Conservation (phyloP, 2,888 invertebrate species). For the Rhagonycha lutea region DNA sequence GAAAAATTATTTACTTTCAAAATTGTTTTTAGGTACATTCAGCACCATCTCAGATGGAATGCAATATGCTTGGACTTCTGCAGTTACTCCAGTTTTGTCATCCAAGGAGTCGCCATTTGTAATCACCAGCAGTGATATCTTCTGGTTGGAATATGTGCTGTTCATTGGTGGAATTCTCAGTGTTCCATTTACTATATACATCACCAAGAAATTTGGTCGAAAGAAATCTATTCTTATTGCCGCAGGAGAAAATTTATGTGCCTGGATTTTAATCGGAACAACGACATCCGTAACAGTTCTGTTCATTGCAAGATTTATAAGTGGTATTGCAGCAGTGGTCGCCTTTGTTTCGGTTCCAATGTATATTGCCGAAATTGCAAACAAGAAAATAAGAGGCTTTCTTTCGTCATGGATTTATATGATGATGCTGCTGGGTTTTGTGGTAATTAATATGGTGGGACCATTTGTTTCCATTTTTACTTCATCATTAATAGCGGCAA, state of each 20-base stretch:
- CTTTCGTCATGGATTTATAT: conserved; percentile 21
- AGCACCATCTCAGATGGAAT: conserved; percentile 33
- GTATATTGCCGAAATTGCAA: conserved; percentile 30
- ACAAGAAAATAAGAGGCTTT: conserved; percentile 26
- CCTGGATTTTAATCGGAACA: conserved; percentile 49
- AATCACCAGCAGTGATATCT: not conserved
- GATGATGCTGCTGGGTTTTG: conserved; percentile 25
- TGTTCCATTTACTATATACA: conserved; percentile 36
- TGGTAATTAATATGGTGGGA: conserved; percentile 27
- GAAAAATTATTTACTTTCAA: too few relatives aligned
- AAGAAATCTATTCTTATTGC: conserved; percentile 48
- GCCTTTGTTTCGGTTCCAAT: conserved; percentile 25
- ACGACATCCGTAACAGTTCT: conserved; percentile 45
- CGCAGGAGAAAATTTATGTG: conserved; percentile 42
- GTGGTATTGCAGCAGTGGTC: conserved; percentile 13
- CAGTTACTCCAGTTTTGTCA: conserved; percentile 27
- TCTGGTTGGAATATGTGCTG: not conserved
- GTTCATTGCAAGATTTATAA: conserved; percentile 48
- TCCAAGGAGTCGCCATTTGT: conserved; percentile 6
- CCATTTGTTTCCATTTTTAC: conserved; percentile 43
- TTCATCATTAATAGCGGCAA: conserved; percentile 40
- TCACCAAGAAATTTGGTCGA: conserved; percentile 43
- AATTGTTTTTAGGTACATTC: conserved; percentile 27
- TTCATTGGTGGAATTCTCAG: not conserved
- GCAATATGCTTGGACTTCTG: conserved; percentile 34